Evolutionary conservation across 37 sponge, comb jelly and placozoan species (phyloP), one percentile per base, ranked within the genome.

Genomic region (Mnemiopsis leidyi): DNA sequence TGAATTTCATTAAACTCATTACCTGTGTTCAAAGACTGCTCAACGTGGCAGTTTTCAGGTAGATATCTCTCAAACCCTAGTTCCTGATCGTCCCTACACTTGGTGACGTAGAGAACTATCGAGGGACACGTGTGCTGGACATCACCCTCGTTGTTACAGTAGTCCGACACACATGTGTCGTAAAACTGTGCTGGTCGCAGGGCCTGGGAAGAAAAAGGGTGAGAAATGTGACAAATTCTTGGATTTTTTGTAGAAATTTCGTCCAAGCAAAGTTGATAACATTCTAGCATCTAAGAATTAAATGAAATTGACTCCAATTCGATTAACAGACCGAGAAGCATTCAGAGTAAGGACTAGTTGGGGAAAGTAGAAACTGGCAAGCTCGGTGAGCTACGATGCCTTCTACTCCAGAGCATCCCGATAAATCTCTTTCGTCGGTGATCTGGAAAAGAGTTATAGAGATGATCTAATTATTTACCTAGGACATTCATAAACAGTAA

Each of bases 291-390:
- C n/a, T n/a, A n/a, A n/a, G n/a, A n/a, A n/a, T n/a, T n/a, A n/a
- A n/a, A n/a, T n/a, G n/a, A n/a, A n/a, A n/a, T n/a, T 82, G 7
- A 82, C 23, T 18, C 7, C 3, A 34, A 9, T 7, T 31, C 7
- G 38, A 34, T 48, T 48, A 23, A 30, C 61, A n/a, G n/a, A 85
- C 90, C 40, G 13, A 25, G 90, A 85, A 85, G 61, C 90, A 85
- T 0, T 28, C 0, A 40, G 61, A 23, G 35, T 85, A 85, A 13
- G 90, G 48, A 26, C 90, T 85, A 28, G n/a, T n/a, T 0, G 33
- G 36, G 25, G 3, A 23, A 40, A 20, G 23, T n/a, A 85, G 48
- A 26, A 23, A 85, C 21, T 39, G 48, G 29, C 90, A 85, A 21
- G 90, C 90, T n/a, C 48, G 3, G 61, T 39, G 25, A 23, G 90